Base-by-base conservation (phyloP, 2,888 invertebrate genomes). In the Chamaedrilus cognettii region DNA sequence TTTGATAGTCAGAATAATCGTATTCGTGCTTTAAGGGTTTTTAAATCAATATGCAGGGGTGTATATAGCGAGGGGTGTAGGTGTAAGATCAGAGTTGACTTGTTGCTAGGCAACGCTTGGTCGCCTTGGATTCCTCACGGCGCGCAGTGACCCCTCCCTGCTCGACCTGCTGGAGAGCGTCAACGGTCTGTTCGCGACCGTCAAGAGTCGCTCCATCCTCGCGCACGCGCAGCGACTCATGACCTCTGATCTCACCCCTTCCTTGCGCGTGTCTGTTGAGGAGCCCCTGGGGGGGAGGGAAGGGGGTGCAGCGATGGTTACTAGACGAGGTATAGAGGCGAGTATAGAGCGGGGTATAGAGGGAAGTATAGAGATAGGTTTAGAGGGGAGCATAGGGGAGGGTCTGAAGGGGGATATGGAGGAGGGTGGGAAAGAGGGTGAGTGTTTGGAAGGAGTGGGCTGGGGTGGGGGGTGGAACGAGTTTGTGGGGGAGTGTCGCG, bases 111-210 rank as follows among this genome's bases (percentile, higher is more conserved):
- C n/a, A n/a, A n/a, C n/a, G n/a, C n/a, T n/a, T n/a, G n/a, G n/a
- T n/a, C n/a, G 56, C 2, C 56, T 71, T 15, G 64, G 64, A 28
- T 73, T 73, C 42, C 31, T 73, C 31, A 34, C 64, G 4, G 32
- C 68, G 1, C 23, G 26, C 23, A 60, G 61, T 26, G 60, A 70
- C 15, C 30, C 63, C 0, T 61, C 66, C 4, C 64, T 73, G 5
- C 57, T 73, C 66, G 73, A 73, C 58, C 70, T 70, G 34, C 57
- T 73, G 42, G 73, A 73, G 51, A 73, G 73, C 49, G 72, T 73
- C 56, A 72, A 69, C 61, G 60, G 60, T 33, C 64, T 73, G 33
- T 73, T 73, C 60, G 73, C 72, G 4, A 70, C 66, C 42, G 67
- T 66, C 56, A 70, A 72, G 56, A 65, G 69, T 34, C 70, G 72